A percentile compares a stretch with the other conserved stretches of the same genome.
Conservation (phyloP, 2,888 invertebrate genomes). For the Danaus chrysippus region DNA sequence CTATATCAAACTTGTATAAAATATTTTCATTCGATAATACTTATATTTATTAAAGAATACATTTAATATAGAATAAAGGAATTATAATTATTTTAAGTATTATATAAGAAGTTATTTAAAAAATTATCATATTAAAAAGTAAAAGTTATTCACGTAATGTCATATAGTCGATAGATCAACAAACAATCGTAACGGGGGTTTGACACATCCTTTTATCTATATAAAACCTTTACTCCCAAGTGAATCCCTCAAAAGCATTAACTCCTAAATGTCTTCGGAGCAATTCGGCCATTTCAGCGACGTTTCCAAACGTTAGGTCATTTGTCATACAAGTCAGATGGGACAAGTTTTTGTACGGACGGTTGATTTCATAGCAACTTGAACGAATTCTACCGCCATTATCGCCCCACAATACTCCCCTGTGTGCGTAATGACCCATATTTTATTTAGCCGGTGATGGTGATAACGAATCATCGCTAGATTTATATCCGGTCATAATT, state of each 20-base stretch:
- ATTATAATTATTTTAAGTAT: too few species aligned
- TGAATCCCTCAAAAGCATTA: slow-evolving; percentile 42
- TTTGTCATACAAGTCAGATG: slow-evolving; percentile 72
- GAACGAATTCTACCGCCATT: slow-evolving; percentile 63
- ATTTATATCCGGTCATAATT: slow-evolving; percentile 19
- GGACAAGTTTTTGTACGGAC: slow-evolving; percentile 72
- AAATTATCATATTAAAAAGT: too few species aligned
- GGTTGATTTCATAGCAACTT: slow-evolving; percentile 68
- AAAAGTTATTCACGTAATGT: too few species aligned
- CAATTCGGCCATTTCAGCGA: slow-evolving; percentile 65
- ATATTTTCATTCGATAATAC: too few species aligned
- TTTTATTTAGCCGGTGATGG: slow-evolving; percentile 18
- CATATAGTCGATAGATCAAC: not conserved
- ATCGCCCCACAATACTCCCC: slow-evolving; percentile 43
- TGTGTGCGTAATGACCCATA: slow-evolving; percentile 28
- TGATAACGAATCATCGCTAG: slow-evolving; percentile 16
- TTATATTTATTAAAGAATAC: too few species aligned
- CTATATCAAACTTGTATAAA: too few species aligned
- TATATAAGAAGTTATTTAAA: too few species aligned
- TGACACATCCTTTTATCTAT: slow-evolving; percentile 14
- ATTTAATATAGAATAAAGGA: too few species aligned
- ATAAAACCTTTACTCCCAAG: slow-evolving; percentile 34
- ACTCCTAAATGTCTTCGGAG: slow-evolving; percentile 56
- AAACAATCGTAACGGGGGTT: not conserved
- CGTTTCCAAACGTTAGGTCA: slow-evolving; percentile 54